Percentiles rank a stretch among this genome's conserved stretches.
Evolutionary conservation across 2,113 vertebrate species (phyloP).

Genomic region (Eupsittula cactorum): DNA sequence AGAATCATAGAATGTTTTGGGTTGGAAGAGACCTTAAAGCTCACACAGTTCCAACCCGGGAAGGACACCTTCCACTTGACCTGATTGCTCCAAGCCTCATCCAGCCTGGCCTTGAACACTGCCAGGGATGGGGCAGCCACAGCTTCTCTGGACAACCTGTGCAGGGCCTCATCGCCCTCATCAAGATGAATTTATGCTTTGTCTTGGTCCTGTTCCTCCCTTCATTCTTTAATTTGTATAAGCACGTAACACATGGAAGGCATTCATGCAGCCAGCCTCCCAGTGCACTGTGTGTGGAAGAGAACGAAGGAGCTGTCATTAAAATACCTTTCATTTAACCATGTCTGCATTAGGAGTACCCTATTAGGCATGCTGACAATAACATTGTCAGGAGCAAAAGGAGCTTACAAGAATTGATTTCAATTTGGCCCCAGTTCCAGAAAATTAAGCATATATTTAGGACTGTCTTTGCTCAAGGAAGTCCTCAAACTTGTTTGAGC

Average conservation of each 20-base stretch:
- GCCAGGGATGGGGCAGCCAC: neutral
- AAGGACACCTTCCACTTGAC: neutral
- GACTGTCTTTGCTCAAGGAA: neutral
- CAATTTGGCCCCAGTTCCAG: neutral
- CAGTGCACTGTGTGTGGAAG: neutral
- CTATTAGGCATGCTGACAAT: neutral
- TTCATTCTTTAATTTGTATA: neutral
- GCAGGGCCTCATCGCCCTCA: neutral
- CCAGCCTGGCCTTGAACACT: neutral
- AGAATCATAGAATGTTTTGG: neutral
- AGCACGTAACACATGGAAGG: neutral
- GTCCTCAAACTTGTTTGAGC: neutral
- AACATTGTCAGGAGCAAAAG: neutral
- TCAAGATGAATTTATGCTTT: neutral
- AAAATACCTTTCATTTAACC: neutral
- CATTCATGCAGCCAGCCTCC: neutral
- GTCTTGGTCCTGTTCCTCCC: neutral
- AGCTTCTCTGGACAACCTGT: neutral
- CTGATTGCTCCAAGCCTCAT: neutral
- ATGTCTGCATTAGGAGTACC: neutral
- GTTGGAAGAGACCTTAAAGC: neutral
- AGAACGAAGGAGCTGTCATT: neutral
- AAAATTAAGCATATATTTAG: neutral
- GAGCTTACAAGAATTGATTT: neutral
- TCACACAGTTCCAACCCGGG: neutral